phyloP scores from a whole-genome alignment of 2,888 invertebrate species.

The Andrena dorsata region DNA sequence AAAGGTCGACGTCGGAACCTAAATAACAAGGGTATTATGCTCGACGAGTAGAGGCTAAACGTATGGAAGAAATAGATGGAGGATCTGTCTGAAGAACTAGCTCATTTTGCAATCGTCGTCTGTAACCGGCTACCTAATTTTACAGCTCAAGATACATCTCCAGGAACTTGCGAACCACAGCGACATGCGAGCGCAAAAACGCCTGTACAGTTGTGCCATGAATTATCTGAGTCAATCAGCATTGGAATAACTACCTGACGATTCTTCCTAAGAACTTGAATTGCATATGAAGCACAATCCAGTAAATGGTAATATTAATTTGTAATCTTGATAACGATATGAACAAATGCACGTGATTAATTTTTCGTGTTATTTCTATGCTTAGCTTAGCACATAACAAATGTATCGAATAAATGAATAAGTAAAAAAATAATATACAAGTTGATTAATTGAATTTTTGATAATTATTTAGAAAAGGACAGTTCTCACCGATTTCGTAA shows the following conservation, averaged over 20 bases:
- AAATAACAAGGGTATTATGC: constrained; percentile 18
- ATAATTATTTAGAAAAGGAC: too few species aligned
- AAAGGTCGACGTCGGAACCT: background rate
- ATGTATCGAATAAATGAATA: too few species aligned
- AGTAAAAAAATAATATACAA: too few species aligned
- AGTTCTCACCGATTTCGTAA: too few species aligned
- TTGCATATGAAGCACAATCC: too few species aligned
- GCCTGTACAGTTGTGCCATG: background rate
- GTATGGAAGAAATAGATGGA: background rate
- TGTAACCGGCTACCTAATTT: constrained; percentile 8
- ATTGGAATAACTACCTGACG: background rate
- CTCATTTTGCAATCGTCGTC: constrained; percentile 42
- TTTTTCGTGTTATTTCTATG: too few species aligned
- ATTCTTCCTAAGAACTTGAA: background rate
- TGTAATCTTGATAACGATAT: too few species aligned
- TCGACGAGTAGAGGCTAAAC: background rate
- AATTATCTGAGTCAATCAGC: background rate
- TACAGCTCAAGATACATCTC: constrained; percentile 22
- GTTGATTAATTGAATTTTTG: too few species aligned
- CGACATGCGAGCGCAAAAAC: constrained; percentile 6
- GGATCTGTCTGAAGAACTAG: constrained; percentile 2
- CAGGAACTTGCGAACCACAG: constrained; percentile 10
- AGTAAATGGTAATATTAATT: too few species aligned
- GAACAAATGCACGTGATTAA: too few species aligned
- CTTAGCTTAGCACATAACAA: too few species aligned